Conservation (phyloP, 1,140 invertebrate species). For the Agrypnia vestita region DNA sequence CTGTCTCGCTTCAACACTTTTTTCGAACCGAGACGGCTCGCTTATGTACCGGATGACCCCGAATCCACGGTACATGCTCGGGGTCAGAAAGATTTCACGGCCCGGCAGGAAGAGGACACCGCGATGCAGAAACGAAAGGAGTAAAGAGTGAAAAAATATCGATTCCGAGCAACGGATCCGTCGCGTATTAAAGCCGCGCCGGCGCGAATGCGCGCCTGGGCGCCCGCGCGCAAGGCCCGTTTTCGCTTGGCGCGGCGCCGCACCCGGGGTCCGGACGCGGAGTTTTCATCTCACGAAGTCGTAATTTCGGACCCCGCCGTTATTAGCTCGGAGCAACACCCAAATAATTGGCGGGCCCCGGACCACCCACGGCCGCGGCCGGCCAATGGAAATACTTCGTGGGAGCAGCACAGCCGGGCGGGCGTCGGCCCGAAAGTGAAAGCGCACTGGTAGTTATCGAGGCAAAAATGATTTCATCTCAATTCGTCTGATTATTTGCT, state of each 20-base stretch:
- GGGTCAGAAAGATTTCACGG: conserved; percentile 44
- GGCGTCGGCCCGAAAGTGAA: no score
- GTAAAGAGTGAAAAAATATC: conserved; percentile 38
- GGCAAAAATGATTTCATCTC: no score
- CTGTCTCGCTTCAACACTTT: not conserved
- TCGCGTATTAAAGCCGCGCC: not conserved
- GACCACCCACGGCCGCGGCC: conserved; percentile 51
- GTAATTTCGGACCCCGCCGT: conserved; percentile 49
- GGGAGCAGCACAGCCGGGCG: no score
- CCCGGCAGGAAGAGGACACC: conserved; percentile 14
- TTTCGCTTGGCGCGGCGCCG: not conserved
- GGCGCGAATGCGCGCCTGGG: not conserved
- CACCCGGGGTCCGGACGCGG: not conserved
- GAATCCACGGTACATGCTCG: conserved; percentile 21
- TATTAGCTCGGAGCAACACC: conserved; percentile 57
- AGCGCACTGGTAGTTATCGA: no score
- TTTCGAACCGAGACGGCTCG: conserved; percentile 15
- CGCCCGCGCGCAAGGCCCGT: not conserved
- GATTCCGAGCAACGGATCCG: not conserved
- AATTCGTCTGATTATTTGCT: no score
- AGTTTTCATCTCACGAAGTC: conserved; percentile 40
- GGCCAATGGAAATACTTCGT: conserved; percentile 25
- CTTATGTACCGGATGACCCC: conserved; percentile 34
- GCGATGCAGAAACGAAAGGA: conserved; percentile 25
- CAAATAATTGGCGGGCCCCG: conserved; percentile 55